These are phyloP conservation scores for Pycnomerus fuliginosus DNA, from an alignment of 2,888 invertebrate genomes.

Conservation along the genomic window DNA sequence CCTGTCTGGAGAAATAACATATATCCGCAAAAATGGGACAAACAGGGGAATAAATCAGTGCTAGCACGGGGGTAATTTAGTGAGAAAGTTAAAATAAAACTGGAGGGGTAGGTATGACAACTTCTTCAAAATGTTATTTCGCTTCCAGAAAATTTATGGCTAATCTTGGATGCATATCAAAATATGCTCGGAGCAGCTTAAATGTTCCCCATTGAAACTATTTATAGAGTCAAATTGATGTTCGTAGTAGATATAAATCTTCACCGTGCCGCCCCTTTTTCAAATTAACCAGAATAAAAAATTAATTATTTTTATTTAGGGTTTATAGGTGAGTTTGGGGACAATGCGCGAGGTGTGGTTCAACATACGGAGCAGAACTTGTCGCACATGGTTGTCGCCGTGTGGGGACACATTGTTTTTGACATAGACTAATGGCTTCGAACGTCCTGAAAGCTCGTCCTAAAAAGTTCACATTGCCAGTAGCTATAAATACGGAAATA, in stretches of 20 bases:
- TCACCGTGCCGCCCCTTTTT: constrained; percentile 20
- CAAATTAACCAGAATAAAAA: too few species aligned
- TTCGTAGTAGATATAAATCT: constrained; percentile 19
- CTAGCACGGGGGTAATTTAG: constrained; percentile 37
- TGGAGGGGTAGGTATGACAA: constrained; percentile 27
- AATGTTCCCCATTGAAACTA: constrained; percentile 27
- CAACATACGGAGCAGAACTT: constrained; percentile 19
- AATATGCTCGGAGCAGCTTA: constrained; percentile 27
- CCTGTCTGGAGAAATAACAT: constrained; percentile 33
- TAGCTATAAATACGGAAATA: too few species aligned
- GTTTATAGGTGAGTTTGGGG: too few species aligned
- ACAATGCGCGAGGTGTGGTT: constrained; percentile 23
- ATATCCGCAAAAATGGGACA: constrained; percentile 40
- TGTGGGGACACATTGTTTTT: constrained; percentile 16
- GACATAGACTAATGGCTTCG: constrained; percentile 24
- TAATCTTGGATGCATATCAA: constrained; percentile 30
- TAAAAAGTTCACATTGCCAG: too few species aligned
- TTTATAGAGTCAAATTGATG: constrained; percentile 23
- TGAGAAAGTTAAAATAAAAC: constrained; percentile 37
- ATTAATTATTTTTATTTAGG: too few species aligned
- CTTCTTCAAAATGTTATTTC: constrained; percentile 22
- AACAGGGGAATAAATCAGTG: constrained; percentile 42
- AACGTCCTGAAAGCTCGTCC: too few species aligned
- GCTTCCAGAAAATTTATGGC: constrained; percentile 23
- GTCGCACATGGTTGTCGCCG: constrained; percentile 19